Evolutionary conservation across 2,888 invertebrate genomes (phyloP).

Genomic region (Euplexia lucipara): DNA sequence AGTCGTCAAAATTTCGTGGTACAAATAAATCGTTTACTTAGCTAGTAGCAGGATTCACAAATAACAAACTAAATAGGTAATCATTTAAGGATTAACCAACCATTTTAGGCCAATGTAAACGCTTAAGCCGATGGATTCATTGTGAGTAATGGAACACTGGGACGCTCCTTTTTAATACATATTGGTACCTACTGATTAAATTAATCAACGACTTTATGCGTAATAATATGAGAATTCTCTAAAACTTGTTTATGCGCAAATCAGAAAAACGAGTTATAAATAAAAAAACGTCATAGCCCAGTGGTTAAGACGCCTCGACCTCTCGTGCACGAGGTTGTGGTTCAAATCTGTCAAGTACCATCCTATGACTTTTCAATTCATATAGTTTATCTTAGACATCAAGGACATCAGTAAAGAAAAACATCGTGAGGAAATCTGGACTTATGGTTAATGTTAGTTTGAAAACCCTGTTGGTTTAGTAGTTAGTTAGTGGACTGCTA

Average conservation of each 20-base stretch:
- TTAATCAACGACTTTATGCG: constrained; percentile 6
- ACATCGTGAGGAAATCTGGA: no score
- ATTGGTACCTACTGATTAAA: background rate
- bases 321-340: no score
- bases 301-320: no score
- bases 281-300: background rate
- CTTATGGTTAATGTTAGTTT: no score
- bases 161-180: background rate
- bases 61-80: background rate
- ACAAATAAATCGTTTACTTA: no score
- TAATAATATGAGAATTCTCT: background rate
- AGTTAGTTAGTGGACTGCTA: no score
- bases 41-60: background rate
- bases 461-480: no score
- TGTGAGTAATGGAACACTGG: background rate
- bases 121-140: background rate
- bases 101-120: background rate
- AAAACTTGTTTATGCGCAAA: constrained; percentile 18
- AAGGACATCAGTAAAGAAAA: no score
- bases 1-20: no score
- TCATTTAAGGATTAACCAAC: background rate
- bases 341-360: no score
- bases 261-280: constrained; percentile 18
- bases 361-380: no score
- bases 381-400: no score